Evolutionary conservation across 2,113 vertebrate genomes (phyloP), one percentile per base, ranked within the genome.

Genomic region (Solea senegalensis): DNA sequence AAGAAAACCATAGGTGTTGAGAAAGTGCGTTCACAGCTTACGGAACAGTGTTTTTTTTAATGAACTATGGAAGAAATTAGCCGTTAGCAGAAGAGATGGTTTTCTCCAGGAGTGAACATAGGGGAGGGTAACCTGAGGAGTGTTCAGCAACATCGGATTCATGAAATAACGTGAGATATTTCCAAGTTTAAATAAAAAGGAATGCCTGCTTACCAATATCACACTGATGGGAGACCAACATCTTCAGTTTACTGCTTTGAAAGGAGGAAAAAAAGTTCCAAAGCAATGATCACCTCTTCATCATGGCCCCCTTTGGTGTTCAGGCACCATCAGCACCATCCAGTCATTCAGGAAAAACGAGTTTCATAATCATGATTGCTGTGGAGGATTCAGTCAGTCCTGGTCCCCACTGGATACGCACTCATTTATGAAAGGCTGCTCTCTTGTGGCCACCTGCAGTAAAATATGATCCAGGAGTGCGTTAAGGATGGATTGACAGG

Each of bases 401-500:
- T 54, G 1, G 13, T 14, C 28, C 71, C 62, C 67, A 14, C 21
- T 40, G 62, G 52, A 72, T 56, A 69, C 28, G 28, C 49, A 39
- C 86, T 85, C 82, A 39, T 83, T 58, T 89, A 80, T 89, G 75
- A 86, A 88, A 90, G 86, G 85, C 48, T 89, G 92, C 91, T 90
- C 94, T 93, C 94, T 89, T 91, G 92, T 91, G 93, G 91, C 82
- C 71, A 73, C 40, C 0, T 27, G 65, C 49, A 56, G 84, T 49
- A 85, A 78, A 85, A 69, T 78, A 34, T 72, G 68, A 82, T 57
- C 69, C 55, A 5, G 40, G 43, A 57, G 81, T 50, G 74, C 4
- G 8, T 65, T 58, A 43, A 60, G 58, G 65, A 46, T 9, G 65
- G 78, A 76, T 54, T 79, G 72, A 83, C 72, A 72, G 73, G 66